Base-by-base conservation (phyloP, 2,888 invertebrate species). In the Brachynemurus nebulosus region DNA sequence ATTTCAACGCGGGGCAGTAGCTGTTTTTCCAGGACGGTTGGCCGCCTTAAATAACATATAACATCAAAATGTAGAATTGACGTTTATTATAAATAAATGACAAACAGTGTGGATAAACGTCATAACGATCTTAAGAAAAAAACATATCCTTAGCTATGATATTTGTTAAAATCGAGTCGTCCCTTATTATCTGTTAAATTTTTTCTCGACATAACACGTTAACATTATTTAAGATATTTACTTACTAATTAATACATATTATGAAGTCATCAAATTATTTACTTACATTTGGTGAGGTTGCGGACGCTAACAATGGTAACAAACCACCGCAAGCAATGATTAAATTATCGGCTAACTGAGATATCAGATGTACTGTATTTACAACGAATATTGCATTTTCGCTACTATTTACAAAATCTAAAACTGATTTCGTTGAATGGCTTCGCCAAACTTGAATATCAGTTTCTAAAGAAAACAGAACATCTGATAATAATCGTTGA, bases 321-420 rank as follows among this genome's bases (percentile, higher is more conserved):
- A 99, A 71, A 12, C 98, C 97, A 9, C 97, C 97, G 60, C 95
- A 95, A 18, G 98, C 97, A 55, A 98, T 98, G 58, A 98, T 96
- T 53, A 99, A 76, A 69, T 96, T 98, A 68, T 99, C 98, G 0
- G 96, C 92, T 53, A 99, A 71, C 68, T 99, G 98, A 11, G 97
- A 97, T 62, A 99, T 95, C 60, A 99, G 74, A 68, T 99, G 98
- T 39, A 98, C 96, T 4, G 97, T 95, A 67, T 99, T 99, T 50
- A 97, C 95, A 46, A 99, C 97, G 67, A 98, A 99, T 55, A 99
- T 92, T 18, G 93, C 93, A 66, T 97, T 96, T 66, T 97, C 97
- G 60, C 90, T 86, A 67, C 92, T 90, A 69, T 97, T 97, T 53
- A 97, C 96, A 69, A 95, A 93, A 68, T 97, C 96, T 58, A 97